Evolutionary conservation across 2,888 invertebrate genomes (phyloP).

Genomic region (Crossocerus cetratus): DNA sequence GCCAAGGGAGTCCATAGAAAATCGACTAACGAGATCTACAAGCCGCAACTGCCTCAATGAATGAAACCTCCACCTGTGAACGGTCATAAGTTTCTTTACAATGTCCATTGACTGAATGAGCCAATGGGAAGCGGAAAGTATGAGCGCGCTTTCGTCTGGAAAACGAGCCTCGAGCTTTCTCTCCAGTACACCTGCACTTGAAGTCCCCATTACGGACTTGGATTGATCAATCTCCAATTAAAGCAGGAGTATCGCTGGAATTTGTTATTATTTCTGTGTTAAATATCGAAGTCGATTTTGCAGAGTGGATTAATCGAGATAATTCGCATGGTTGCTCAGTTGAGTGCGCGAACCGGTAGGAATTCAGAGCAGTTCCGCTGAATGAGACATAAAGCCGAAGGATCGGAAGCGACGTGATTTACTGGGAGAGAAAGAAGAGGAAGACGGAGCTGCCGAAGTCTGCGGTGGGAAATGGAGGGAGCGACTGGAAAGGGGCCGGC

Average conservation of each 20-base stretch:
- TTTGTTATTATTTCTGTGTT: too few species aligned
- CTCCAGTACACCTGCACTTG: too few species aligned
- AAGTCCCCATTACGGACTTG: too few species aligned
- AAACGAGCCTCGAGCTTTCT: neutral
- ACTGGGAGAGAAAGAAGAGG: too few species aligned
- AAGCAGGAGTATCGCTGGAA: too few species aligned
- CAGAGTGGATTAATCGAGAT: too few species aligned
- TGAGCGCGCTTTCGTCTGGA: too few species aligned
- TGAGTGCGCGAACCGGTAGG: neutral
- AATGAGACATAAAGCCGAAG: constrained; percentile 44
- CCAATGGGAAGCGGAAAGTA: too few species aligned
- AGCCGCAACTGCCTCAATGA: neutral
- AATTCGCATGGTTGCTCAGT: too few species aligned
- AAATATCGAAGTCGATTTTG: too few species aligned
- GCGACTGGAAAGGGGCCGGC: constrained; percentile 3
- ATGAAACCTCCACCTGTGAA: neutral
- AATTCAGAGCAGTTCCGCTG: constrained; percentile 57
- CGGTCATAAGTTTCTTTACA: neutral
- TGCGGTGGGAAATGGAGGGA: constrained; percentile 31
- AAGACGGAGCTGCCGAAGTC: constrained; percentile 36
- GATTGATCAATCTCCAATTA: neutral
- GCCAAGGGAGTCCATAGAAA: neutral
- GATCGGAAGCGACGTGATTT: too few species aligned
- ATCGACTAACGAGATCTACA: constrained; percentile 1
- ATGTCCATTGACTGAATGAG: neutral